phyloP scores from a whole-genome alignment of 2,797 vertebrate genomes.

The Enteromius thamalakanensis region DNA sequence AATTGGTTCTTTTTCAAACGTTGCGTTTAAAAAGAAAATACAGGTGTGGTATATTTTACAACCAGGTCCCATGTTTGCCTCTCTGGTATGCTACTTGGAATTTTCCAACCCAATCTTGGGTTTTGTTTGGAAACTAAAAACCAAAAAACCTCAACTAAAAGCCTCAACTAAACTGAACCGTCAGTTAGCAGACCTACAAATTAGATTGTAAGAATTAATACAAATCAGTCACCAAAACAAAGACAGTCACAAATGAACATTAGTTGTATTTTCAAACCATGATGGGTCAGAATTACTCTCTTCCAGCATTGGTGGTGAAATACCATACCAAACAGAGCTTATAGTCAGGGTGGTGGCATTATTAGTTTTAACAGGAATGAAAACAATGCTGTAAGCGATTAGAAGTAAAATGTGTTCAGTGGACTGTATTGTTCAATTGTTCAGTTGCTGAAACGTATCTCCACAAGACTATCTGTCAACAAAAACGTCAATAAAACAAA shows the following conservation, averaged over 20 bases:
- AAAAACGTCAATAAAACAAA: neutral
- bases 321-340: neutral
- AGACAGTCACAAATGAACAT: neutral
- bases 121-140: no score
- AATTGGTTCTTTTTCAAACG: neutral
- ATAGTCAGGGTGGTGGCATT: neutral
- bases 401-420: neutral
- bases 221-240: neutral
- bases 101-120: neutral
- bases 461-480: neutral
- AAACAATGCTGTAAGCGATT: neutral
- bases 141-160: no score
- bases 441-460: neutral
- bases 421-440: neutral
- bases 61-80: neutral
- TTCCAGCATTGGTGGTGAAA: neutral
- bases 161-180: neutral
- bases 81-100: neutral
- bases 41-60: neutral
- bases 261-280: neutral
- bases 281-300: neutral
- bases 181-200: neutral
- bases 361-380: neutral
- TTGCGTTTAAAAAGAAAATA: neutral
- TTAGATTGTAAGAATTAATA: neutral